Conservation (phyloP, 1,140 invertebrate genomes). For the Hycleus phaleratus region DNA sequence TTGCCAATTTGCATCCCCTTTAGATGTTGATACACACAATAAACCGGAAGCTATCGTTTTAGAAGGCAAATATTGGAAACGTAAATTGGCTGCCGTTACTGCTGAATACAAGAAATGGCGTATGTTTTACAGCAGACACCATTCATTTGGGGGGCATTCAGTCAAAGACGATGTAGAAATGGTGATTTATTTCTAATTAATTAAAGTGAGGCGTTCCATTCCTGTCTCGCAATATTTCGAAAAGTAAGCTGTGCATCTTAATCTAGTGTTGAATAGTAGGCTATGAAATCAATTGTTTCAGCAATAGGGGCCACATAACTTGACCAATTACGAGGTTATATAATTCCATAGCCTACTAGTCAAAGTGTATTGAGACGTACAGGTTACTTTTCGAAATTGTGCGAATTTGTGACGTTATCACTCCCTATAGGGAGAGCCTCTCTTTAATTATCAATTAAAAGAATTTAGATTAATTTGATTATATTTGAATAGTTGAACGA, state of each 20-base stretch:
- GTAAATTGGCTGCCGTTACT: slow-evolving; percentile 90
- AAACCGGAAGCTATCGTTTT: slow-evolving; percentile 93
- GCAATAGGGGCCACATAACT: too few relatives aligned
- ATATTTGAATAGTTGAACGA: slow-evolving; percentile 56
- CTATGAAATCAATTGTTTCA: too few relatives aligned
- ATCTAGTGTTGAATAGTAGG: too few relatives aligned
- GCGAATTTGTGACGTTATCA: too few relatives aligned
- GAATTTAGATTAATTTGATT: too few relatives aligned
- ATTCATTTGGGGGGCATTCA: slow-evolving; percentile 60
- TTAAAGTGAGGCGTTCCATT: background rate
- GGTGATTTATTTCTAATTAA: slow-evolving; percentile 45
- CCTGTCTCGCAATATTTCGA: too few relatives aligned
- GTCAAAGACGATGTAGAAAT: slow-evolving; percentile 67
- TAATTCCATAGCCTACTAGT: background rate
- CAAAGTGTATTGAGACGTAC: too few relatives aligned
- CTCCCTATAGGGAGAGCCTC: too few relatives aligned
- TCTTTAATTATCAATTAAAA: too few relatives aligned
- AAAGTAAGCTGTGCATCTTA: too few relatives aligned
- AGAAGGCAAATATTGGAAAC: slow-evolving; percentile 99
- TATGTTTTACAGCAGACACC: slow-evolving; percentile 78
- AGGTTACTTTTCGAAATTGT: too few relatives aligned
- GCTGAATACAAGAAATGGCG: slow-evolving; percentile 99
- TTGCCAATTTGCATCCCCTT: slow-evolving; percentile 90
- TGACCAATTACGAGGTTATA: slow-evolving; percentile 23
- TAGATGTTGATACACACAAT: slow-evolving; percentile 90